Evolutionary conservation across 2,888 invertebrate genomes (phyloP).

Genomic region (Chorisops tibialis): DNA sequence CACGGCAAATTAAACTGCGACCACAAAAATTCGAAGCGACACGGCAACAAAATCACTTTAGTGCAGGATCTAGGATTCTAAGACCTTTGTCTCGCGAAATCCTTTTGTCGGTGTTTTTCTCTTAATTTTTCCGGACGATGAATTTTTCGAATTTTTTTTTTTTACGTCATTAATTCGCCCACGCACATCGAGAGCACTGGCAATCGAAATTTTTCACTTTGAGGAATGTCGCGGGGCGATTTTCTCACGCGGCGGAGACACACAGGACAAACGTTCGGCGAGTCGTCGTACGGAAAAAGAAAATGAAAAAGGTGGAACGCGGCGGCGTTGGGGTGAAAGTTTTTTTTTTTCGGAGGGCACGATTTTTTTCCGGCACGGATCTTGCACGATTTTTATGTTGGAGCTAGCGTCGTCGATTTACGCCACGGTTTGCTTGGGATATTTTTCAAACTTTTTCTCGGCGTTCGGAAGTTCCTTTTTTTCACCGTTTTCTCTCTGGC

Average conservation of each 20-base stretch:
- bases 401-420: too few relatives aligned
- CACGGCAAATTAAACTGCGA: too few relatives aligned
- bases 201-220: not conserved
- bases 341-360: not conserved
- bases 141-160: too few relatives aligned
- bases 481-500: not conserved
- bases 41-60: too few relatives aligned
- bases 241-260: not conserved
- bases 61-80: too few relatives aligned
- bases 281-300: not conserved
- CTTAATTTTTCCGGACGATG: too few relatives aligned
- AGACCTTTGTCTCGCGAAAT: too few relatives aligned
- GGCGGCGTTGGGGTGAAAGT: not conserved
- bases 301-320: not conserved
- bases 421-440: not conserved
- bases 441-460: not conserved
- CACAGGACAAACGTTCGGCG: not conserved
- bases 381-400: not conserved
- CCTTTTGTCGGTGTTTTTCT: too few relatives aligned
- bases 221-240: not conserved
- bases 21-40: too few relatives aligned
- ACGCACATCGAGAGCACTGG: conserved; percentile 10
- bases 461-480: conserved; percentile 1
- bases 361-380: not conserved
- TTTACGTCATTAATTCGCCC: conserved; percentile 24